Conservation (phyloP, 2,888 invertebrate species). For the Artemia sp. region DNA sequence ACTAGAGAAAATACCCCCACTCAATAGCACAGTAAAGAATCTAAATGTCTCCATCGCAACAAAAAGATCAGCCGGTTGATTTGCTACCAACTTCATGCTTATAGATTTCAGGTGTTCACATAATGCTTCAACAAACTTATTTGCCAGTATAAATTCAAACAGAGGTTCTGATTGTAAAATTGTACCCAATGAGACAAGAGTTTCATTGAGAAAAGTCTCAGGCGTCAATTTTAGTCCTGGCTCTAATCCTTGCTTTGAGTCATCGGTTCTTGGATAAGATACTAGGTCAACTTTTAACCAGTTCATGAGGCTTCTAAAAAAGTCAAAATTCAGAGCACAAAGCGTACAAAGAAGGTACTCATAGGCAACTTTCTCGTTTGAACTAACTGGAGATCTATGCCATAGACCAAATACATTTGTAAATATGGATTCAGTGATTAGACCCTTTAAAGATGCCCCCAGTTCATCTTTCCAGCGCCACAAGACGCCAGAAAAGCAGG, state of each 20-base stretch:
- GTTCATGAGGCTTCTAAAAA: neutral
- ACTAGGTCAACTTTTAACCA: constrained; percentile 7
- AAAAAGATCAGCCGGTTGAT: constrained; percentile 15
- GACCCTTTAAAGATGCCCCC: constrained; percentile 39
- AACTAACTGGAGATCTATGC: neutral
- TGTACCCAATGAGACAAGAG: neutral
- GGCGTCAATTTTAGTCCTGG: neutral
- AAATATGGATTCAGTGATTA: neutral
- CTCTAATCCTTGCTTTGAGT: constrained; percentile 4
- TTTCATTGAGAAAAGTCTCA: neutral
- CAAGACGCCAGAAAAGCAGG: constrained; percentile 33
- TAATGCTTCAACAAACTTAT: neutral
- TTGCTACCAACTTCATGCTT: neutral
- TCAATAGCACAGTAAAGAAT: constrained; percentile 62
- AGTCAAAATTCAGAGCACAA: neutral
- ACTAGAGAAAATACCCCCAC: constrained; percentile 61
- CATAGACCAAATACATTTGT: neutral
- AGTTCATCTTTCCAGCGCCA: constrained; percentile 29
- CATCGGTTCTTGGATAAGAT: neutral
- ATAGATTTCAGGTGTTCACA: neutral
- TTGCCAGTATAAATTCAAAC: neutral
- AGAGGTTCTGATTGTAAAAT: neutral
- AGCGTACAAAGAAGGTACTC: constrained; percentile 11
- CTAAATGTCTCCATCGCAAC: constrained; percentile 43
- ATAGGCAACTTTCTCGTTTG: constrained; percentile 8